Evolutionary conservation across 1,140 invertebrate genomes (phyloP).

Genomic region (Coenobita brevimanus): DNA sequence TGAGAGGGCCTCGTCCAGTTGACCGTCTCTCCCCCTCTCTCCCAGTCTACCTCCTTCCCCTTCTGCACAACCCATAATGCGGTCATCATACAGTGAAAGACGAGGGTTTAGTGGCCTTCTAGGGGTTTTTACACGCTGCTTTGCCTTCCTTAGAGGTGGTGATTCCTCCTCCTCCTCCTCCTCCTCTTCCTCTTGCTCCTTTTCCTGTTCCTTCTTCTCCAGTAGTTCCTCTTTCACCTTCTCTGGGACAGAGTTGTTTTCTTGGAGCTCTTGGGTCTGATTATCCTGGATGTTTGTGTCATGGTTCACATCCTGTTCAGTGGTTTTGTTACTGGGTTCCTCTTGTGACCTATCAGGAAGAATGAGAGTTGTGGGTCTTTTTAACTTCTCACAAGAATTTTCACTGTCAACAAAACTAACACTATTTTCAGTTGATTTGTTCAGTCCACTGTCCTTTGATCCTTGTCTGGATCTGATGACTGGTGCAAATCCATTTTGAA

Average conservation of each 20-base stretch:
- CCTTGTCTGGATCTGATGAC: conserved; percentile 59
- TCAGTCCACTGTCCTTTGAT: conserved; percentile 65
- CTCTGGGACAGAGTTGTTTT: neutral
- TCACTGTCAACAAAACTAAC: conserved; percentile 62
- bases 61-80: conserved; percentile 53
- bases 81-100: conserved; percentile 60
- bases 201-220: conserved; percentile 3
- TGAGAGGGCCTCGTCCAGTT: conserved; percentile 40
- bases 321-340: conserved; percentile 71
- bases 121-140: conserved; percentile 53
- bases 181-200: neutral
- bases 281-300: neutral
- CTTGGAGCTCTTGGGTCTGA: neutral
- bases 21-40: neutral
- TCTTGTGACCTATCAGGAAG: conserved; percentile 71
- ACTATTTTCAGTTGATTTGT: conserved; percentile 65
- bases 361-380: conserved; percentile 69
- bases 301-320: conserved; percentile 70
- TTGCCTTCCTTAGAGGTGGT: conserved; percentile 51
- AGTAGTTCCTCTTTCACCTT: neutral
- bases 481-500: conserved; percentile 59
- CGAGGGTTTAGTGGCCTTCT: conserved; percentile 55
- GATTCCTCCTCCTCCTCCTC: conserved; percentile 37
- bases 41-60: neutral
- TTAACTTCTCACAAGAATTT: conserved; percentile 61